Evolutionary conservation across 2,888 invertebrate genomes (phyloP), one percentile per base, ranked within the genome.

Genomic region (Agrochola macilenta): DNA sequence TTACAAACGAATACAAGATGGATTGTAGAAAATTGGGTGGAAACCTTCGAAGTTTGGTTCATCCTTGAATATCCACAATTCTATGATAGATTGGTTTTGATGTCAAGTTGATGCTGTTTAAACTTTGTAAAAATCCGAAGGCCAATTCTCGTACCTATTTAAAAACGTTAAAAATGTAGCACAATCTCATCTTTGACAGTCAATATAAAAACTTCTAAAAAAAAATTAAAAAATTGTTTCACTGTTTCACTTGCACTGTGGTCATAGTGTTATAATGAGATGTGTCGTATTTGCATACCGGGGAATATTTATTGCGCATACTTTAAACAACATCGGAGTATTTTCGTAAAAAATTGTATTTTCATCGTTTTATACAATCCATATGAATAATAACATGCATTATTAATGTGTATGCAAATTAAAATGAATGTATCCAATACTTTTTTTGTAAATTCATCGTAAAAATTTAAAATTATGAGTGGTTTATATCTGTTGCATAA

Each of bases 271-370:
- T 46, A 43, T 82, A 87, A 86, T 80, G 83, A 85, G 74, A 81
- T 82, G 74, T 84, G 52, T 79, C 71, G 3, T 74, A 82, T 88
- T 88, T 85, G 74, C 85, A 81, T 87, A 74, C 60, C 30, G 1
- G 12, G 49, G 54, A 69, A 77, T 75, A 76, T 82, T 77, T 69
- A 87, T 72, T 39, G 39, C n/a, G 7, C 43, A 35, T 23, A 49
- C 35, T 74, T 74, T 65, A 69, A 73, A 81, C 70, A 79, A 70
- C 26, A 64, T 77, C 58, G 57, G 52, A 70, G 71, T 66, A 64
- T 74, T 74, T 76, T 26, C 57, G 20, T 35, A n/a, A 52, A 63
- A 73, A 23, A 58, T 26, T 0, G 2, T 5, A 35, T 20, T 52
- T 63, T 58, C 23, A 9, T 49, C n/a, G 3, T 75, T 70, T 58